Evolutionary conservation across 2,113 vertebrate genomes (phyloP).

Genomic region (Puma concolor): DNA sequence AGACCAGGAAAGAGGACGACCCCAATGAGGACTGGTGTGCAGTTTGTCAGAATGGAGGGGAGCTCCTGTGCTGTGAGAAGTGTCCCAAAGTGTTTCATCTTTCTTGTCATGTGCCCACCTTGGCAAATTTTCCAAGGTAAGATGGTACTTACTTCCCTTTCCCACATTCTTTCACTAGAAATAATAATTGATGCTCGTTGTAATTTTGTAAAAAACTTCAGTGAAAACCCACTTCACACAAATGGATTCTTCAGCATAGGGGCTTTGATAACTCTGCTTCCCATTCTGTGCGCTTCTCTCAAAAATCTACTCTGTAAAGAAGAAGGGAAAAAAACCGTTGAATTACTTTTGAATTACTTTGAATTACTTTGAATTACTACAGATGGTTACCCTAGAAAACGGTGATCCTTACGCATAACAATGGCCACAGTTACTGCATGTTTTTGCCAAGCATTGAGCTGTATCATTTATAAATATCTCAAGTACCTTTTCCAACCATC

Average conservation of each 20-base stretch:
- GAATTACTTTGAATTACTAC: neutral
- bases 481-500: neutral
- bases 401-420: neutral
- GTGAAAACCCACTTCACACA: conserved; percentile 11
- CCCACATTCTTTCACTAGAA: neutral
- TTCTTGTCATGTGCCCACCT: conserved; percentile 88
- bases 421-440: neutral
- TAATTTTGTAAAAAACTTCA: neutral
- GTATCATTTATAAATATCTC: neutral
- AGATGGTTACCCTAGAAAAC: neutral
- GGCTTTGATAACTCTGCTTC: neutral
- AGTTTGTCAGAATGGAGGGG: conserved; percentile 91
- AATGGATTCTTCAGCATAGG: neutral
- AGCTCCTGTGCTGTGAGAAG: conserved; percentile 90
- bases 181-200: neutral
- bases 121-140: conserved; percentile 90
- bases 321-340: neutral
- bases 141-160: neutral
- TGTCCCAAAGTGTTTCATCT: conserved; percentile 92
- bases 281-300: neutral
- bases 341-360: no score
- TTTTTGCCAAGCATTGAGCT: neutral
- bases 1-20: conserved; percentile 89
- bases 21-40: conserved; percentile 93
- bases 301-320: neutral